A percentile compares a stretch with the other conserved stretches of the same genome.
Evolutionary conservation across 64 coral and sea anemone genomes (phyloP).

Genomic region (Dendrophyllia cribrosa): DNA sequence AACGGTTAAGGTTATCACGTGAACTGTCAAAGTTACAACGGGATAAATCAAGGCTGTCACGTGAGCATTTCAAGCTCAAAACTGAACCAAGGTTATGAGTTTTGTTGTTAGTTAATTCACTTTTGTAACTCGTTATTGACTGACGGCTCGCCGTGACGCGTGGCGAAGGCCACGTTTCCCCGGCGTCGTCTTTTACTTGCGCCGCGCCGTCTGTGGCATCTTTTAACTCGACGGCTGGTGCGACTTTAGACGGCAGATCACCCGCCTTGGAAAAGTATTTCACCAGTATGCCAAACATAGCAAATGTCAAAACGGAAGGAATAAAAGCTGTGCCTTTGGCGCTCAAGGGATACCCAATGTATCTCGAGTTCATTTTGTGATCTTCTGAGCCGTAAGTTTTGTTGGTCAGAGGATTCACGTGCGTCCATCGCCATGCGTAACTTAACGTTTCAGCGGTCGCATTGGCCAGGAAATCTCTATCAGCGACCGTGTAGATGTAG

Average conservation of each 20-base stretch:
- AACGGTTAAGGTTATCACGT: background rate
- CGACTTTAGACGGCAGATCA: conserved; percentile 31
- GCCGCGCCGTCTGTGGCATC: background rate
- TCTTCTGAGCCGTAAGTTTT: conserved; percentile 75
- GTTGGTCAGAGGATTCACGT: conserved; percentile 74
- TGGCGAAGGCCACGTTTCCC: background rate
- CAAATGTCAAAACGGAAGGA: conserved; percentile 74
- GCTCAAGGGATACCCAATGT: conserved; percentile 58
- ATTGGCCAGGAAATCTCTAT: conserved; percentile 74
- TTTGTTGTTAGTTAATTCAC: background rate
- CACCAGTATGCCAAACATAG: conserved; percentile 70
- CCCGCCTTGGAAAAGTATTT: conserved; percentile 87
- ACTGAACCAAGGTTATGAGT: conserved; percentile 2
- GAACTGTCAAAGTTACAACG: conserved; percentile 8
- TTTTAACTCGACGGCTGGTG: background rate
- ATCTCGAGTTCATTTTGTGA: conserved; percentile 86
- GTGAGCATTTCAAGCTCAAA: background rate
- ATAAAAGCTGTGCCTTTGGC: conserved; percentile 86
- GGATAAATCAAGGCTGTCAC: background rate
- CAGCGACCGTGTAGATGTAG: conserved; percentile 71
- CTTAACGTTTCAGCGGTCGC: conserved; percentile 71
- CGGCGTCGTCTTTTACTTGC: background rate
- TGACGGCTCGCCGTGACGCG: background rate
- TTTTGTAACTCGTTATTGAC: conserved; percentile 26
- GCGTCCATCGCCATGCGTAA: conserved; percentile 83